Evolutionary conservation across 2,797 vertebrate genomes (phyloP).

Genomic region (Danio kyathit): DNA sequence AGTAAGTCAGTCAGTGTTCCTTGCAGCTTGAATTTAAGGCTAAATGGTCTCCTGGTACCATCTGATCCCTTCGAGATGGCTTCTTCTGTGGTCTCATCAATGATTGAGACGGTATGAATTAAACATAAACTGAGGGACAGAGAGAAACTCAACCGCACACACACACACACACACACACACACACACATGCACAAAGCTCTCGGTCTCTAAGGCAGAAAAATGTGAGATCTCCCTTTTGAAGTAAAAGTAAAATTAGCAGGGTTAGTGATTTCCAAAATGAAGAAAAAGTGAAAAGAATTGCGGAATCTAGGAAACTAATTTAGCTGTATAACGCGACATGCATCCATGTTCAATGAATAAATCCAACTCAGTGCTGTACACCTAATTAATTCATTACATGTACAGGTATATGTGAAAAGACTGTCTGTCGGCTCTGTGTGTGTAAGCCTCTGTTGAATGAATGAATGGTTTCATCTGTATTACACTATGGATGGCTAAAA

Average conservation of each 20-base stretch:
- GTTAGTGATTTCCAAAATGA: too few relatives aligned
- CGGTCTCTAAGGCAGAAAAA: neutral
- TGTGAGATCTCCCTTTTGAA: constrained; percentile 4
- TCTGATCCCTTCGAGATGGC: constrained; percentile 60
- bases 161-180: constrained; percentile 23
- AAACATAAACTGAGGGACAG: constrained; percentile 71
- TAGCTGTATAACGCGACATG: too few relatives aligned
- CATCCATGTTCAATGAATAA: too few relatives aligned
- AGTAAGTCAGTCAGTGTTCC: constrained; percentile 18
- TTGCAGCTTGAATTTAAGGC: constrained; percentile 51
- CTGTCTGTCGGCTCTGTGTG: too few relatives aligned
- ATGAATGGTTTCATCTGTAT: too few relatives aligned
- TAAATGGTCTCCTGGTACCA: constrained; percentile 57
- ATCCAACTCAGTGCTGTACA: too few relatives aligned
- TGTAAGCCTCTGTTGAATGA: too few relatives aligned
- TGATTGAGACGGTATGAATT: constrained; percentile 77
- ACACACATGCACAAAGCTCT: neutral
- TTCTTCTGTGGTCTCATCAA: constrained; percentile 71
- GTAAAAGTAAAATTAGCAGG: neutral
- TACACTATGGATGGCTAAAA: too few relatives aligned
- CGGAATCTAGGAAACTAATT: too few relatives aligned
- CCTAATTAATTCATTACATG: too few relatives aligned
- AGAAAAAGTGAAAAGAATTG: too few relatives aligned
- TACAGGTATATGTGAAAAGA: too few relatives aligned
- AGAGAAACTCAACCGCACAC: constrained; percentile 54